These are phyloP conservation scores for Catocala fraxini DNA, from an alignment of 2,888 invertebrate species.

Conservation along the genomic window DNA sequence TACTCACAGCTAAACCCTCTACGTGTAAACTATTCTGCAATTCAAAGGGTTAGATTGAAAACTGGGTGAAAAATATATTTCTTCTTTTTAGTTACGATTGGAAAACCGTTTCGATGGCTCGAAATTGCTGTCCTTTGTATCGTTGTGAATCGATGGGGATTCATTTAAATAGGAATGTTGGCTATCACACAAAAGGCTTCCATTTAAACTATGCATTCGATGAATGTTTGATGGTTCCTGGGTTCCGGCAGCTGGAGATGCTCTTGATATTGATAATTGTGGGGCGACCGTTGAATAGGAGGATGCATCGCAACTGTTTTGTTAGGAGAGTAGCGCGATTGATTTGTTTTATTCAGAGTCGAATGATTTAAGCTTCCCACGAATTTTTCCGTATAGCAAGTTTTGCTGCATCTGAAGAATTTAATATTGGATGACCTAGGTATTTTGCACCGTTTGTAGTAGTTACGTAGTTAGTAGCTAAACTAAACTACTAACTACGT, in stretches of 20 bases:
- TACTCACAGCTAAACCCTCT: not conserved
- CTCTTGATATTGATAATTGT: not conserved
- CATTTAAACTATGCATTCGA: conserved; percentile 37
- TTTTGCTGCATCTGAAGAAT: too few relatives aligned
- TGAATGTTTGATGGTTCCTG: conserved; percentile 9
- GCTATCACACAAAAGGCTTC: conserved; percentile 45
- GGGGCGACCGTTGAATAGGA: not conserved
- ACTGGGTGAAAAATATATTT: conserved; percentile 43
- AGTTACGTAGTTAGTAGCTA: too few relatives aligned
- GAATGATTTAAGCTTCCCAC: too few relatives aligned
- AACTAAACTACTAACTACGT: too few relatives aligned
- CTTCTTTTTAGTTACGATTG: conserved; percentile 47
- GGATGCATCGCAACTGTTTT: not conserved
- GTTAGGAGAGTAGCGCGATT: too few relatives aligned
- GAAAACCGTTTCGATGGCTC: conserved; percentile 51
- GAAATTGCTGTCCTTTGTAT: conserved; percentile 53
- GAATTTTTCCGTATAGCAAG: too few relatives aligned
- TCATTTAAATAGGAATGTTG: conserved; percentile 49
- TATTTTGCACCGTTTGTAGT: too few relatives aligned
- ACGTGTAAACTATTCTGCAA: conserved; percentile 42
- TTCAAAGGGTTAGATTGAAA: conserved; percentile 52
- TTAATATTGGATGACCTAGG: too few relatives aligned
- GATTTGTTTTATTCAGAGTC: too few relatives aligned
- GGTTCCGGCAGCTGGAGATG: not conserved
- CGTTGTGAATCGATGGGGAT: conserved; percentile 51